Evolutionary conservation across 2,113 vertebrate genomes (phyloP).

Genomic region (Crotalus viridis): DNA sequence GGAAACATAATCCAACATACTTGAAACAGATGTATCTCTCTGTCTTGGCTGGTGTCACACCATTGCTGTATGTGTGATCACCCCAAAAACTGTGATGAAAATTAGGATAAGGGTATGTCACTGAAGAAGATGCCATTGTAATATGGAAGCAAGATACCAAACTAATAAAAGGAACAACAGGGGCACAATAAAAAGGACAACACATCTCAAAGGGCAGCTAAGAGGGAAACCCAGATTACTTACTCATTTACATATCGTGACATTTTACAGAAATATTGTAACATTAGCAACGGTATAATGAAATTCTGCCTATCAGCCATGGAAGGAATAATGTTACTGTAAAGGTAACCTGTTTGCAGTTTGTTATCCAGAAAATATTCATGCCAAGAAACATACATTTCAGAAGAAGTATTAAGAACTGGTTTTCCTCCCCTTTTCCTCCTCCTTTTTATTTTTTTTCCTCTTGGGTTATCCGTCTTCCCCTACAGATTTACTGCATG

Average conservation of each 20-base stretch:
- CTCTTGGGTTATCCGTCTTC: constrained; percentile 84
- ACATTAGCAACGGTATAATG: constrained; percentile 94
- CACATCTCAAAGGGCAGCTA: constrained; percentile 88
- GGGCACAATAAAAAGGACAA: constrained; percentile 43
- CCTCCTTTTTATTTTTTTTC: constrained; percentile 59
- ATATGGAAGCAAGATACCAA: constrained; percentile 26
- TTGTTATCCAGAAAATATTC: constrained; percentile 89
- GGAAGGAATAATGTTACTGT: constrained; percentile 98
- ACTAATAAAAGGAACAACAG: neutral
- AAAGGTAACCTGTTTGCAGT: constrained; percentile 97
- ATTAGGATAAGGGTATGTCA: too few species aligned
- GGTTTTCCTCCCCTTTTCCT: constrained; percentile 62
- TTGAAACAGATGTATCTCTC: neutral
- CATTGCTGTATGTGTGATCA: neutral
- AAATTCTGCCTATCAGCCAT: constrained; percentile 95
- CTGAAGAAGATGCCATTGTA: neutral
- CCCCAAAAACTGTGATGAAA: neutral
- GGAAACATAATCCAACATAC: neutral
- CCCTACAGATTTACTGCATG: constrained; percentile 87
- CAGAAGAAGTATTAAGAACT: constrained; percentile 78
- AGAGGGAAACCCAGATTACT: constrained; percentile 80
- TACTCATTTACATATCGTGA: constrained; percentile 96
- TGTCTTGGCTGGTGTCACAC: too few species aligned
- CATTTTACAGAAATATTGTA: constrained; percentile 99
- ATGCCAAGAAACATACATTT: constrained; percentile 82